phyloP scores from a whole-genome alignment of 2,888 invertebrate species.

The Cotesia congregata region DNA sequence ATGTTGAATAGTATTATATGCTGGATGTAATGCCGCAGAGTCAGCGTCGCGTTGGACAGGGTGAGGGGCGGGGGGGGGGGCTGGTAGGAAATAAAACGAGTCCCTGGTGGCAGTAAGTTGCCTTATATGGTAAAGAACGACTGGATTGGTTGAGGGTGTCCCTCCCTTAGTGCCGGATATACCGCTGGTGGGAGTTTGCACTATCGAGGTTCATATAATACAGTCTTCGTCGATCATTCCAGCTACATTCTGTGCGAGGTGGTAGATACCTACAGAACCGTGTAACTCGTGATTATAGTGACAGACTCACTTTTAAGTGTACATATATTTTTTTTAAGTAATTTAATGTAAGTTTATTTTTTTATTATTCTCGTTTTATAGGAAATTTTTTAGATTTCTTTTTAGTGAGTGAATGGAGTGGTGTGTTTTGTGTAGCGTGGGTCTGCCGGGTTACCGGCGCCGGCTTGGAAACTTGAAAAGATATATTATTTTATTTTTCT shows the following conservation, averaged over 20 bases:
- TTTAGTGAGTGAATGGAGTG: background rate
- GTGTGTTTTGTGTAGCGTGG: too few relatives aligned
- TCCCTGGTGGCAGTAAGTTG: conserved; percentile 75
- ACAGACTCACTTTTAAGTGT: conserved; percentile 56
- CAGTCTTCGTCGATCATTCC: conserved; percentile 59
- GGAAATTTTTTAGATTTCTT: background rate
- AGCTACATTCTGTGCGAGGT: conserved; percentile 67
- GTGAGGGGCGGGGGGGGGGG: too few relatives aligned
- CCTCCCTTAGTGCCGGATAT: conserved; percentile 65
- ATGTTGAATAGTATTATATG: too few relatives aligned
- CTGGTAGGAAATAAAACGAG: conserved; percentile 43
- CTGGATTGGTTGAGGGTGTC: conserved; percentile 76
- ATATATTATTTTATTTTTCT: too few relatives aligned
- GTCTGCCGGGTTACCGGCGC: too few relatives aligned
- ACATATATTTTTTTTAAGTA: conserved; percentile 57
- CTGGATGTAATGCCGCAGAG: conserved; percentile 39
- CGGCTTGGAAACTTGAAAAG: too few relatives aligned
- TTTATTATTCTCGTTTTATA: background rate
- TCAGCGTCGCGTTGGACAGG: conserved; percentile 34
- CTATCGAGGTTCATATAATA: conserved; percentile 65
- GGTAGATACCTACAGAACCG: conserved; percentile 59
- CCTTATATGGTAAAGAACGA: conserved; percentile 86
- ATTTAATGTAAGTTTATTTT: conserved; percentile 49
- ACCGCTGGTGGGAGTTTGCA: conserved; percentile 53
- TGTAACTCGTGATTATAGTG: conserved; percentile 21